Base-by-base conservation (phyloP, 2,797 vertebrate genomes). In the Protosalanx chinensis region DNA sequence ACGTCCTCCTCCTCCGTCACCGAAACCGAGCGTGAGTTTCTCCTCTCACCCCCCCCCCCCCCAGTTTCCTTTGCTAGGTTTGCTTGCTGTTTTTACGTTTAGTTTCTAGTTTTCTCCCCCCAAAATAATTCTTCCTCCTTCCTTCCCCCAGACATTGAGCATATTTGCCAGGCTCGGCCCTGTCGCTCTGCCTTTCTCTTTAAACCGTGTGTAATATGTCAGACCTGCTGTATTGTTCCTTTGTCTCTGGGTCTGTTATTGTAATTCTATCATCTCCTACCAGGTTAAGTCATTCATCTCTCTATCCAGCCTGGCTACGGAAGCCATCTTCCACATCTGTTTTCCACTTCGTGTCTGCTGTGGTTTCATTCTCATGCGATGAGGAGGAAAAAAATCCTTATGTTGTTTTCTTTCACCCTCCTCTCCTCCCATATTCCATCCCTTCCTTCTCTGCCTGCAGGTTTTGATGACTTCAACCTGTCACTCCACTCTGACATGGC, bases 401-500 rank as follows among this genome's bases (percentile, higher is more conserved):
- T 20, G 57, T n/a, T 78, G 66, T 76, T 60, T 62, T 76, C 77
- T 73, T 49, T 64, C 41, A 29, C 70, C 57, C 59, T 75, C 20
- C 71, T 66, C 59, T 70, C 73, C 13, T 5, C n/a, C 20, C 27
- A 27, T 12, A 5, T n/a, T 61, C 56, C 16, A 20, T 33, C 63
- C 12, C 57, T 4, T 33, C 63, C 15, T 33, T 49, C 18, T 6
- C 4, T 27, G 33, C 7, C n/a, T 35, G 16, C 27, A 96, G 95
- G 95, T 72, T 95, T 95, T 37, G 95, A 95, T 29, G 94, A 95
- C 75, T 95, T 95, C 77, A 94, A 94, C 76, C 88, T 97, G 71
- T 97, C 96, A 0, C 87, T 97, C 64, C 95, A 97, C 85, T 97
- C 95, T 1, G 96, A 97, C 81, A 95, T 97, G 95, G 95, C 95